Evolutionary conservation across 2,113 vertebrate species (phyloP).

Genomic region (Centropristis striata): DNA sequence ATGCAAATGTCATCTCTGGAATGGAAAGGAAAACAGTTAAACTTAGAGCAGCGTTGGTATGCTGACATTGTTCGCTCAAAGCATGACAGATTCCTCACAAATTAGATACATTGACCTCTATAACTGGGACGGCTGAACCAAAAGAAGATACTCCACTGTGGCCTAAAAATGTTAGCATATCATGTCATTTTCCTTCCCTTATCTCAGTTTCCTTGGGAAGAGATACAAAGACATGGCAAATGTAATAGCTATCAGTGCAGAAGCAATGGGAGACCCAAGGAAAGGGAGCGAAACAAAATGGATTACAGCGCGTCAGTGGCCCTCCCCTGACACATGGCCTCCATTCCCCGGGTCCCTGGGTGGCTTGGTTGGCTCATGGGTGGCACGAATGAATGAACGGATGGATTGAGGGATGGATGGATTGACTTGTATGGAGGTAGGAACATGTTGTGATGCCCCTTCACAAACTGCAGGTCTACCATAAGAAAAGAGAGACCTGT

Average conservation of each 20-base stretch:
- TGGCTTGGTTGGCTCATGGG: slow-evolving; percentile 44
- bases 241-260: slow-evolving; percentile 65
- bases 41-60: not conserved
- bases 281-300: slow-evolving; percentile 83
- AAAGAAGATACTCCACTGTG: slow-evolving; percentile 21
- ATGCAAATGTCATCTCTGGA: slow-evolving; percentile 90
- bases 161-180: slow-evolving; percentile 45
- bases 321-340: slow-evolving; percentile 79
- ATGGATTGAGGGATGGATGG: slow-evolving; percentile 33
- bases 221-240: slow-evolving; percentile 54
- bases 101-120: not conserved
- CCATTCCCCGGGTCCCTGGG: slow-evolving; percentile 50
- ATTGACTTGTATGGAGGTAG: slow-evolving; percentile 20
- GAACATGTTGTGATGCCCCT: slow-evolving; percentile 38
- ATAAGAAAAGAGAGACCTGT: slow-evolving; percentile 58
- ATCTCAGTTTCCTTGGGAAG: slow-evolving; percentile 41
- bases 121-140: slow-evolving; percentile 1
- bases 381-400: slow-evolving; percentile 12
- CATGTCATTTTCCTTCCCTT: slow-evolving; percentile 20
- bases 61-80: not conserved
- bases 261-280: slow-evolving; percentile 58
- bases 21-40: slow-evolving; percentile 18
- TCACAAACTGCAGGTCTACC: slow-evolving; percentile 49
- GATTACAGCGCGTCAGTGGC: slow-evolving; percentile 78
- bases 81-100: slow-evolving; percentile 14